phyloP scores from a whole-genome alignment of 2,113 vertebrate genomes.

The Eleginops maclovinus region DNA sequence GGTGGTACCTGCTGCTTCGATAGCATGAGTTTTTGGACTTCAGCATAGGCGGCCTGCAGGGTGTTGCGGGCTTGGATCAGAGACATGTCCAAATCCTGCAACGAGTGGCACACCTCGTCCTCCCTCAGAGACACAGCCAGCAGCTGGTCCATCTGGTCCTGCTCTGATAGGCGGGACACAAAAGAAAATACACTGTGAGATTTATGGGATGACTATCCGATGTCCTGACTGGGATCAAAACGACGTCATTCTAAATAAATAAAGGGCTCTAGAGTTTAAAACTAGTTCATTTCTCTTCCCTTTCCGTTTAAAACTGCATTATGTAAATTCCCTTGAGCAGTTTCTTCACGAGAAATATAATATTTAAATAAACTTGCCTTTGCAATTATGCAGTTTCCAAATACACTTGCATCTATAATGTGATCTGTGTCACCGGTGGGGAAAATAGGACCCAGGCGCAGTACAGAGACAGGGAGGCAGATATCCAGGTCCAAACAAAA shows the following conservation, averaged over 20 bases:
- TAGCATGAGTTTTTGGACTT: conserved; percentile 90
- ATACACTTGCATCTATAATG: not conserved
- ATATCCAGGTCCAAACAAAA: no score
- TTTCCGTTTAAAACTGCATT: no score
- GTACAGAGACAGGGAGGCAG: no score
- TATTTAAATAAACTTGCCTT: no score
- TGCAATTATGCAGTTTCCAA: not conserved
- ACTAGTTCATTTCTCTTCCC: no score
- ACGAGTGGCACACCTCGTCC: conserved; percentile 89
- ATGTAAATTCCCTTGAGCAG: no score
- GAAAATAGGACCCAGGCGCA: no score
- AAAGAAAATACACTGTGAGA: not conserved
- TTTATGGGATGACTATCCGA: not conserved
- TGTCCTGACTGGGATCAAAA: not conserved
- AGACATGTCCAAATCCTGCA: conserved; percentile 87
- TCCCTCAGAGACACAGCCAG: conserved; percentile 90
- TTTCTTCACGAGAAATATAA: no score
- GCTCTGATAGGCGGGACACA: conserved; percentile 76
- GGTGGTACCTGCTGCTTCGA: conserved; percentile 90
- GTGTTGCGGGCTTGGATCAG: conserved; percentile 87
- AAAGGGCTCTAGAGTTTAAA: not conserved
- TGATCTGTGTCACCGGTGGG: no score
- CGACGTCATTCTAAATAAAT: not conserved
- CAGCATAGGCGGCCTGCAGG: conserved; percentile 88
- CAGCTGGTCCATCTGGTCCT: conserved; percentile 89